A percentile compares a stretch with the other conserved stretches of the same genome.
These are phyloP conservation scores for Cnemophilus loriae DNA, from an alignment of 2,113 vertebrate species.

Conservation along the genomic window DNA sequence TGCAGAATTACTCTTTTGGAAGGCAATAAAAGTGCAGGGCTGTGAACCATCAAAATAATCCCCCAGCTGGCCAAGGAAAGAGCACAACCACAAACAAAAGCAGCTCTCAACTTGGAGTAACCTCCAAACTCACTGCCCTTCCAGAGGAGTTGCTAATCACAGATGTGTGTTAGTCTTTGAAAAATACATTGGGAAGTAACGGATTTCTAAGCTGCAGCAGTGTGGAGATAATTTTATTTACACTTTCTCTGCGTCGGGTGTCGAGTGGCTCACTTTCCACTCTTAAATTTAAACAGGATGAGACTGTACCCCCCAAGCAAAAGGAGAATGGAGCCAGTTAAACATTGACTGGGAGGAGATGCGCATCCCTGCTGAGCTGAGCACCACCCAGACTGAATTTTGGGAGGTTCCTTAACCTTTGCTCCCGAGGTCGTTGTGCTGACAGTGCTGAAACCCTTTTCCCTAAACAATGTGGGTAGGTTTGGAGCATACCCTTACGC, in stretches of 20 bases:
- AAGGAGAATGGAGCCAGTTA: background rate
- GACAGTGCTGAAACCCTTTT: background rate
- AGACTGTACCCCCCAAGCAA: background rate
- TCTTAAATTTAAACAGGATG: background rate
- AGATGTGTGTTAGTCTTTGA: background rate
- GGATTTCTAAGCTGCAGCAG: background rate
- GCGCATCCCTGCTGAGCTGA: background rate
- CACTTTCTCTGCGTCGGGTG: background rate
- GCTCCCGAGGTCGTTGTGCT: background rate
- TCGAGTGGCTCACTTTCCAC: background rate
- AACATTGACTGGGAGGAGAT: background rate
- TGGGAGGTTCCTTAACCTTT: conserved; percentile 24
- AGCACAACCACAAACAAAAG: background rate
- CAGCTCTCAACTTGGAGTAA: background rate
- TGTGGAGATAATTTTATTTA: background rate
- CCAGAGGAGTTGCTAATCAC: background rate
- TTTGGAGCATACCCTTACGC: background rate
- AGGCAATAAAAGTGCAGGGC: background rate
- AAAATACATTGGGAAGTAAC: background rate
- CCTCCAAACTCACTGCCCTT: background rate
- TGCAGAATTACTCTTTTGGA: background rate
- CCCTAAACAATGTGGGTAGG: background rate
- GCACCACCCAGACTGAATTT: background rate
- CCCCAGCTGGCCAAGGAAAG: background rate
- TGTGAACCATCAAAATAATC: background rate